Evolutionary conservation across 2,888 invertebrate species (phyloP), one percentile per base, ranked within the genome.

Genomic region (Sphaeridia pumilis): DNA sequence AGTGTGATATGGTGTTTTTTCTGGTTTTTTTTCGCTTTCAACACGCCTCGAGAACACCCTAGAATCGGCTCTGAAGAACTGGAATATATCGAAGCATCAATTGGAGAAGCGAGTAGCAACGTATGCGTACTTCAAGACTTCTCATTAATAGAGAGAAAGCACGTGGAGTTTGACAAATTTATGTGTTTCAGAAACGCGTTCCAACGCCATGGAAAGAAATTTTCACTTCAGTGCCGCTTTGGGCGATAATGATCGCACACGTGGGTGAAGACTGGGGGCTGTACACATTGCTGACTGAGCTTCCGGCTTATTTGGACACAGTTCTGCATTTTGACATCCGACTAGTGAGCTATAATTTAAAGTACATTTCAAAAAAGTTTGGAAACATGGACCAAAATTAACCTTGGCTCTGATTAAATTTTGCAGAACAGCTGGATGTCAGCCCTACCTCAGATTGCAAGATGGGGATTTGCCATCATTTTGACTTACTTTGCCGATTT

Each of bases 381-480:
- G n/a, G n/a, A n/a, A n/a, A n/a, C n/a, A n/a, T n/a, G n/a, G n/a
- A n/a, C n/a, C n/a, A n/a, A n/a, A n/a, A n/a, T n/a, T n/a, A n/a
- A n/a, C n/a, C n/a, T n/a, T n/a, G n/a, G n/a, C n/a, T n/a, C n/a
- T n/a, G n/a, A n/a, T n/a, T n/a, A n/a, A n/a, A n/a, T n/a, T n/a
- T n/a, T n/a, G 36, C 73, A 89, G 81, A 90, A 89, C 70, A 88
- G 88, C 22, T 72, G 82, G 64, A 77, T 88, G 36, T 88, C 88
- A 1, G 81, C 89, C 0, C 73, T 89, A 52, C 90, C 90, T 1
- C 90, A 89, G 69, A 73, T 88, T 56, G 86, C 86, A 60, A 88
- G 88, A 87, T 89, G 88, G 87, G 87, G 87, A 0, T 84, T 88
- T 78, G 76, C 81, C 65, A 82, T 85, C 65, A 85, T 87, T 35